Conservation (phyloP, 2,797 vertebrate species). For the Galaxias olidus region DNA sequence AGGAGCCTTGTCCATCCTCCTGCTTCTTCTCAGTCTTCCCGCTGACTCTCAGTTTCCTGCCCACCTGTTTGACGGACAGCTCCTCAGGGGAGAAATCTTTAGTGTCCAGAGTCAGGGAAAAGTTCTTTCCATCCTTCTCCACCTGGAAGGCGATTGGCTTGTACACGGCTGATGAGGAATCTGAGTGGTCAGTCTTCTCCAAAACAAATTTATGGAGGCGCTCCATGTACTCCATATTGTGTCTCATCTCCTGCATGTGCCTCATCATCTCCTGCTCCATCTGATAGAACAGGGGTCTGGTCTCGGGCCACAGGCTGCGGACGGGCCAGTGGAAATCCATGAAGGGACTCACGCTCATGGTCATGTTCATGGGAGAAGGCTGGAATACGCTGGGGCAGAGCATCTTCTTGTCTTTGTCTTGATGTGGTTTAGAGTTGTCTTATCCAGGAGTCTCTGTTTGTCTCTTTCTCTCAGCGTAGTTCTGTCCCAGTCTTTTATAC, state of each 20-base stretch:
- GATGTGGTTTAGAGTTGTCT: conserved; percentile 10
- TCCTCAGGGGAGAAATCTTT: conserved; percentile 74
- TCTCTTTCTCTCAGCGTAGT: background rate
- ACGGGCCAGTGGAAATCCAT: conserved; percentile 75
- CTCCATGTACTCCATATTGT: conserved; percentile 74
- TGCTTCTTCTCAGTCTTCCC: conserved; percentile 72
- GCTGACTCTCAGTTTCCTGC: conserved; percentile 66
- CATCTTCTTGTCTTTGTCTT: conserved; percentile 53
- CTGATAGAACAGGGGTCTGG: conserved; percentile 70
- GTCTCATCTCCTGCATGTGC: conserved; percentile 75
- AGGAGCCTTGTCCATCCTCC: conserved; percentile 73
- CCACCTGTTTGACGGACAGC: conserved; percentile 70
- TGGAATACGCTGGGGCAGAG: conserved; percentile 72
- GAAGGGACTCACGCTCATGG: conserved; percentile 46
- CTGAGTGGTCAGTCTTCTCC: conserved; percentile 67
- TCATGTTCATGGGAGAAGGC: conserved; percentile 31
- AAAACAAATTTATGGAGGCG: conserved; percentile 74
- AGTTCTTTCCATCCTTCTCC: conserved; percentile 35
- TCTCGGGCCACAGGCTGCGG: conserved; percentile 78
- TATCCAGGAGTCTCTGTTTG: conserved; percentile 27
- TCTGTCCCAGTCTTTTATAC: conserved; percentile 46
- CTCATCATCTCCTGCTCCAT: conserved; percentile 74
- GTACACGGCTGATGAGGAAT: conserved; percentile 29
- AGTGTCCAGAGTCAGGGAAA: conserved; percentile 75
- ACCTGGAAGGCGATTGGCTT: conserved; percentile 70